phyloP scores from a whole-genome alignment of 2,113 vertebrate genomes.

The Recurvirostra avosetta region DNA sequence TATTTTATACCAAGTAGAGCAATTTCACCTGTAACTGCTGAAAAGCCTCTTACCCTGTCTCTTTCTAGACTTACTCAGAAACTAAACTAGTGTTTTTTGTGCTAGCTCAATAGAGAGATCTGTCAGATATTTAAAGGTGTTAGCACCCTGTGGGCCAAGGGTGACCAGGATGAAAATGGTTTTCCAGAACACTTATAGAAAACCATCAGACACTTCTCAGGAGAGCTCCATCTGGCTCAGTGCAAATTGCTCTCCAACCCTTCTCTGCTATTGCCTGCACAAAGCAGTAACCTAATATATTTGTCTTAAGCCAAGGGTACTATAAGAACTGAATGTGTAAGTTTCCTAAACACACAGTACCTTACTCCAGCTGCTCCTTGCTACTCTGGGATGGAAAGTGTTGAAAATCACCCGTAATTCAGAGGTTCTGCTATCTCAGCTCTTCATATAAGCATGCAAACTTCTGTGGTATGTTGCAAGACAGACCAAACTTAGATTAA shows the following conservation, averaged over 20 bases:
- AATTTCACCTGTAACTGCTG: background rate
- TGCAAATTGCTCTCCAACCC: background rate
- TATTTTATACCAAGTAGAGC: background rate
- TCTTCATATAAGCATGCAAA: background rate
- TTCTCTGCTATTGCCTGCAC: background rate
- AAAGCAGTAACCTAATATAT: background rate
- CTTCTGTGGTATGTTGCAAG: background rate
- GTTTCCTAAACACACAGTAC: background rate
- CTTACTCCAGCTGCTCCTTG: background rate
- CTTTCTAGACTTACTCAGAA: background rate
- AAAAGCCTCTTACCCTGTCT: background rate
- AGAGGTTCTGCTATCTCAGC: background rate
- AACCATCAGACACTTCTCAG: background rate
- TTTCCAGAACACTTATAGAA: background rate
- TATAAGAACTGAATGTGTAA: background rate
- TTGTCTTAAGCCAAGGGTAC: background rate
- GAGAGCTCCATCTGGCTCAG: background rate
- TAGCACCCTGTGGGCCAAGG: accelerated
- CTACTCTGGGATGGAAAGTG: background rate
- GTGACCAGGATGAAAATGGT: background rate
- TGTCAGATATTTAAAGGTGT: background rate
- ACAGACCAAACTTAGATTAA: background rate
- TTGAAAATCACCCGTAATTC: background rate
- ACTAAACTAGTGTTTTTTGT: background rate
- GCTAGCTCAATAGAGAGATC: background rate